Percentiles rank a stretch among this genome's conserved stretches.
Evolutionary conservation across 2,888 invertebrate species (phyloP).

Genomic region (Apodemia hepburni): DNA sequence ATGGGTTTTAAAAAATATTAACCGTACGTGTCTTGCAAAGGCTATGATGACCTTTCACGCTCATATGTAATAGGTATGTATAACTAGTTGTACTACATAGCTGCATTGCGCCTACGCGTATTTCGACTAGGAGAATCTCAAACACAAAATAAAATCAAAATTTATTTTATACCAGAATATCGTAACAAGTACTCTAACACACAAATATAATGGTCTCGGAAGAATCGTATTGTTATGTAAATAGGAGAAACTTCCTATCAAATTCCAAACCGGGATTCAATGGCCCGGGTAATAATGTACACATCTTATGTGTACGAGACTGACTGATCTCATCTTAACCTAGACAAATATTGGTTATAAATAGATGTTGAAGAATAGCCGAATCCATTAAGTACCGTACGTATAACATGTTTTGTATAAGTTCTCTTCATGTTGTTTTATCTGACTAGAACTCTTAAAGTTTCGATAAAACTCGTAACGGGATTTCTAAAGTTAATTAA

Average conservation of each 20-base stretch:
- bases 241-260: constrained; percentile 27
- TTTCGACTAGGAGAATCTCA: too few species aligned
- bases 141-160: too few species aligned
- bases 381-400: constrained; percentile 3
- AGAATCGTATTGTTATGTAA: constrained; percentile 29
- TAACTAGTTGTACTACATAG: too few species aligned
- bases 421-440: neutral
- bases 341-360: constrained; percentile 8
- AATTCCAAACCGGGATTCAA: constrained; percentile 3
- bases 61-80: too few species aligned
- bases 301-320: constrained; percentile 2
- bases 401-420: neutral
- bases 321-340: constrained; percentile 8
- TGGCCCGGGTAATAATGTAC: constrained; percentile 2
- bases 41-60: too few species aligned
- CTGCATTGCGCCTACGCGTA: too few species aligned
- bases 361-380: constrained; percentile 6
- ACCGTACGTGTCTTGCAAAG: too few species aligned
- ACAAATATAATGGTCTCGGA: neutral
- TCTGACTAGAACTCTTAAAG: neutral
- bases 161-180: neutral
- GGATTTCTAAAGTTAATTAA: neutral
- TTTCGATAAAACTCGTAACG: neutral
- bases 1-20: too few species aligned
- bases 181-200: neutral